Percentiles rank a stretch among this genome's conserved stretches.
These are phyloP conservation scores for Halisarca cf. caerulea DNA, from an alignment of 37 sponge, comb jelly and placozoan species.

Conservation along the genomic window DNA sequence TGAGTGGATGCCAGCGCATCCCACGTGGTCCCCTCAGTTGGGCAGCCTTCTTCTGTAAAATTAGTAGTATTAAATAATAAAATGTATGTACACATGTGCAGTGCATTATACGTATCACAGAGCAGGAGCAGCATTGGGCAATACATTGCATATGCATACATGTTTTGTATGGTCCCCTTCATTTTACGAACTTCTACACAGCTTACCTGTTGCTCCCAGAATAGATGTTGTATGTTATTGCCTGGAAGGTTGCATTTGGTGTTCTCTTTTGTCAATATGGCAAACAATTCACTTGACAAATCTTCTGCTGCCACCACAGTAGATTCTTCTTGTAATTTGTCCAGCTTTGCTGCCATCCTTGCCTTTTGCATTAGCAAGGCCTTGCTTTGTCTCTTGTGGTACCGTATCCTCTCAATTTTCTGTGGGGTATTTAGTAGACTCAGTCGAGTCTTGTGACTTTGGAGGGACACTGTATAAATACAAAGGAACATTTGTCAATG, in stretches of 20 bases:
- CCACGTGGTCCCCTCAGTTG: background rate
- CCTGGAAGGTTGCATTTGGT: background rate
- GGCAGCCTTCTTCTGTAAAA: background rate
- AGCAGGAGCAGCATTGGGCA: too few relatives aligned
- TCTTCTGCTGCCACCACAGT: background rate
- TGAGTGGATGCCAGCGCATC: background rate
- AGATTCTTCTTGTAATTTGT: background rate
- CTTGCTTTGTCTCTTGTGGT: background rate
- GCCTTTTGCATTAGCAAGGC: background rate
- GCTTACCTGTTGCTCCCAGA: conserved; percentile 18
- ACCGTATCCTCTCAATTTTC: background rate
- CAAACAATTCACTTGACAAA: background rate
- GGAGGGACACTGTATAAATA: background rate
- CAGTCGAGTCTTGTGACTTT: background rate
- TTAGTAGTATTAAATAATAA: too few relatives aligned
- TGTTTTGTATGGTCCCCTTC: too few relatives aligned
- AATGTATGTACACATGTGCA: too few relatives aligned
- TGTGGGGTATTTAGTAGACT: background rate
- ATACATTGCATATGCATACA: too few relatives aligned
- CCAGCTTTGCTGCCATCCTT: background rate
- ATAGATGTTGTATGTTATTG: background rate
- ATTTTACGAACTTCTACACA: too few relatives aligned
- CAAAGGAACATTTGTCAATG: too few relatives aligned
- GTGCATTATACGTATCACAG: too few relatives aligned
- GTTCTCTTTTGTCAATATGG: background rate